Conservation (phyloP, 1,140 invertebrate species). For the Zaprionus capensis region DNA sequence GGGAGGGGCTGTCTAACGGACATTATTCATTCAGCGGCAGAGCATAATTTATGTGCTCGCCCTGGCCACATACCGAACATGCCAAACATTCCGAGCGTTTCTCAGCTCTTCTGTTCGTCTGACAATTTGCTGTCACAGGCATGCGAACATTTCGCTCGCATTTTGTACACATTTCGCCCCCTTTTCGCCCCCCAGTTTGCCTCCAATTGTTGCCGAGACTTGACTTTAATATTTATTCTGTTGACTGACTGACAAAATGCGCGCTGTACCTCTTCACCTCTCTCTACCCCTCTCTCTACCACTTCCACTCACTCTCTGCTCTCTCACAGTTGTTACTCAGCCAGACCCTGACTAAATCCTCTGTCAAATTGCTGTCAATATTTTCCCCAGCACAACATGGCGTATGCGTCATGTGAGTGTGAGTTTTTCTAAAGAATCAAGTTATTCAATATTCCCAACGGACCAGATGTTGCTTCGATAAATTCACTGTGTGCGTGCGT, state of each 20-base stretch:
- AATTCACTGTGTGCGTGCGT: background rate
- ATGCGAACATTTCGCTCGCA: conserved; percentile 37
- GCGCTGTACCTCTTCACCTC: conserved; percentile 11
- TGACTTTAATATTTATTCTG: conserved; percentile 59
- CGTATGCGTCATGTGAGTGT: conserved; percentile 51
- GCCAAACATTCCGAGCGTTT: conserved; percentile 28
- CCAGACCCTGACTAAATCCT: conserved; percentile 12
- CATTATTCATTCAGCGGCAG: conserved; percentile 72
- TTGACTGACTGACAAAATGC: conserved; percentile 64
- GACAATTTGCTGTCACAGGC: conserved; percentile 73
- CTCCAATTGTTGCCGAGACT: background rate
- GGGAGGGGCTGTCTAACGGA: conserved; percentile 7
- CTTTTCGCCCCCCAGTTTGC: background rate
- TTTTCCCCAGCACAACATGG: conserved; percentile 36
- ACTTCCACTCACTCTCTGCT: background rate
- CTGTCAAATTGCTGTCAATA: conserved; percentile 65
- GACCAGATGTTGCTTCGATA: background rate
- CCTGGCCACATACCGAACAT: conserved; percentile 53
- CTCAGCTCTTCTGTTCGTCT: conserved; percentile 41
- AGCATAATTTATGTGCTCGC: conserved; percentile 76
- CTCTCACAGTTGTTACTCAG: conserved; percentile 10
- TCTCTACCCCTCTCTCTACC: background rate
- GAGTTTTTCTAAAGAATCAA: conserved; percentile 7
- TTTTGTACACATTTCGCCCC: background rate
- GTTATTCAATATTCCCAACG: conserved; percentile 1